phyloP scores from a whole-genome alignment of 2,113 vertebrate genomes.

The Opisthocomus hoazin region DNA sequence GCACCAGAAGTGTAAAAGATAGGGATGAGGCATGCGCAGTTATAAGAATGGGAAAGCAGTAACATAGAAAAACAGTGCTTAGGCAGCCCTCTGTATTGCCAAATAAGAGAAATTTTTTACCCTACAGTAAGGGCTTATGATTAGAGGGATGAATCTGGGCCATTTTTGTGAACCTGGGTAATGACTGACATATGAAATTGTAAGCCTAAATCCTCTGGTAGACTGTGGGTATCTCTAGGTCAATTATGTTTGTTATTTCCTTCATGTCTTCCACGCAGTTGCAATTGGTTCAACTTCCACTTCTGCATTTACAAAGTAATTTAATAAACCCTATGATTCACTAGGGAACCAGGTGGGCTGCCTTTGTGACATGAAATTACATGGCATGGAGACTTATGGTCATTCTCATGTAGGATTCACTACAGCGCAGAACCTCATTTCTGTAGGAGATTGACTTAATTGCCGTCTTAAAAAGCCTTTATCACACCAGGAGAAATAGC shows the following conservation, averaged over 20 bases:
- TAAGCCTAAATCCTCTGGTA: background rate
- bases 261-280: background rate
- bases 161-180: background rate
- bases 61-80: background rate
- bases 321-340: background rate
- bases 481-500: background rate
- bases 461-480: background rate
- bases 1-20: background rate
- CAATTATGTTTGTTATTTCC: background rate
- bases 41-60: background rate
- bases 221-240: background rate
- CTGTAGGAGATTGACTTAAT: background rate
- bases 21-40: background rate
- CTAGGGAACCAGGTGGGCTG: background rate
- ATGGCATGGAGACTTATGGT: background rate
- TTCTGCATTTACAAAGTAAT: background rate
- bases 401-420: background rate
- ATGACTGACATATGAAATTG: background rate
- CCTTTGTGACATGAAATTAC: background rate
- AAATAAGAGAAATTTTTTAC: background rate
- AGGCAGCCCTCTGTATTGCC: background rate
- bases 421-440: background rate
- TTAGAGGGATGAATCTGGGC: background rate
- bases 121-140: background rate
- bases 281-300: background rate